Conservation (phyloP, 92 coral and sea anemone genomes). For the Porites rus region DNA sequence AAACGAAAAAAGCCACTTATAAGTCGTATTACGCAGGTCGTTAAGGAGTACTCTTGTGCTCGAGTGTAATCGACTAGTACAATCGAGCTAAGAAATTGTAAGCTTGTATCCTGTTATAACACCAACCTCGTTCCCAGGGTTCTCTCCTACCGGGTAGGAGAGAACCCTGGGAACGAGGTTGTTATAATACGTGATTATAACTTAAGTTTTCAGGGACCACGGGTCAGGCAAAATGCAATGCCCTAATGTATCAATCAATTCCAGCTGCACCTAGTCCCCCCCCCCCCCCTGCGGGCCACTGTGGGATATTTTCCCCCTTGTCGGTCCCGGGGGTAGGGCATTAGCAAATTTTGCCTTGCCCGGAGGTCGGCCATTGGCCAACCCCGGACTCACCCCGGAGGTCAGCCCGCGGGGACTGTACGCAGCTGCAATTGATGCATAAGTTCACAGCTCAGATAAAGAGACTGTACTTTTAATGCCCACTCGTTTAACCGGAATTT, state of each 20-base stretch:
- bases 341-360: constrained; percentile 9
- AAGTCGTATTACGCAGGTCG: constrained; percentile 22
- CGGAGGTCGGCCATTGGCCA: not conserved
- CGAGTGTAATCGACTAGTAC: constrained; percentile 13
- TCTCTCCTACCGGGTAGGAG: no score
- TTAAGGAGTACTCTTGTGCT: constrained; percentile 27
- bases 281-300: not conserved
- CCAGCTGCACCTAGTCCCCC: not conserved
- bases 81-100: constrained; percentile 13
- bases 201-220: constrained; percentile 2
- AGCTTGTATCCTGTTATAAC: constrained; percentile 10
- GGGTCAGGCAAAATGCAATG: constrained; percentile 2
- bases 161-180: no score
- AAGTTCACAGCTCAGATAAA: constrained; percentile 13
- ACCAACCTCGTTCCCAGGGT: not conserved
- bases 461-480: constrained; percentile 14
- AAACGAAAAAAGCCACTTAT: constrained; percentile 46
- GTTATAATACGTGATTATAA: no score
- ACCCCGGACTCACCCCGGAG: no score
- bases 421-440: constrained; percentile 12
- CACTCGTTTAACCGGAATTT: constrained; percentile 11
- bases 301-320: constrained; percentile 3
- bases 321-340: constrained; percentile 13
- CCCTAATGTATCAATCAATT: not conserved
- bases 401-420: constrained; percentile 18